phyloP scores from a whole-genome alignment of 1,140 invertebrate species.

The Leptinotarsa texana region DNA sequence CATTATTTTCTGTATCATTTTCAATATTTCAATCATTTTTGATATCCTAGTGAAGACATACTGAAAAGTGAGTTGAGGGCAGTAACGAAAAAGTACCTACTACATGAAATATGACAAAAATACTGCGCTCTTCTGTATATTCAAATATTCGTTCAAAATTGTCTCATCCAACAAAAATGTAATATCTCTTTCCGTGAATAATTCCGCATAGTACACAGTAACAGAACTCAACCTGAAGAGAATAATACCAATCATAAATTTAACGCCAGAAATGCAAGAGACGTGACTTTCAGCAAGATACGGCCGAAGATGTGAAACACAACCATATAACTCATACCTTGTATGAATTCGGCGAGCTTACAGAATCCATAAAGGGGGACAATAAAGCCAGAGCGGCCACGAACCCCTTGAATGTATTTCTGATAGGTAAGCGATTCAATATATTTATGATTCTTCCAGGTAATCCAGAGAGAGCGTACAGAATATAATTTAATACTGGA shows the following conservation, averaged over 20 bases:
- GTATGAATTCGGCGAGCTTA: not conserved
- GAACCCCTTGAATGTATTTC: not conserved
- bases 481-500: too few relatives aligned
- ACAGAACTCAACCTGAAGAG: not conserved
- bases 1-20: too few relatives aligned
- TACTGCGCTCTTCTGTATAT: too few relatives aligned
- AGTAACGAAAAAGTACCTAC: too few relatives aligned
- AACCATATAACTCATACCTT: not conserved
- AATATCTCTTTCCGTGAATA: not conserved
- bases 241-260: slow-evolving; percentile 7
- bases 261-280: not conserved
- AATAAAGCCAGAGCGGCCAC: not conserved
- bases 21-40: too few relatives aligned
- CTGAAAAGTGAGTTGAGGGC: too few relatives aligned
- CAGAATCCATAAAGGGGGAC: not conserved
- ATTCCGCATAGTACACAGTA: not conserved
- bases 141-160: too few relatives aligned
- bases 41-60: too few relatives aligned
- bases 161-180: too few relatives aligned
- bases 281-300: slow-evolving; percentile 2
- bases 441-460: too few relatives aligned
- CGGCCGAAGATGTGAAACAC: not conserved
- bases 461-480: too few relatives aligned
- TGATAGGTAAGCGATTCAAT: slow-evolving; percentile 1
- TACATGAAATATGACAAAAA: too few relatives aligned